These are phyloP conservation scores for Ophion costatus DNA, from an alignment of 2,888 invertebrate species.

Conservation along the genomic window DNA sequence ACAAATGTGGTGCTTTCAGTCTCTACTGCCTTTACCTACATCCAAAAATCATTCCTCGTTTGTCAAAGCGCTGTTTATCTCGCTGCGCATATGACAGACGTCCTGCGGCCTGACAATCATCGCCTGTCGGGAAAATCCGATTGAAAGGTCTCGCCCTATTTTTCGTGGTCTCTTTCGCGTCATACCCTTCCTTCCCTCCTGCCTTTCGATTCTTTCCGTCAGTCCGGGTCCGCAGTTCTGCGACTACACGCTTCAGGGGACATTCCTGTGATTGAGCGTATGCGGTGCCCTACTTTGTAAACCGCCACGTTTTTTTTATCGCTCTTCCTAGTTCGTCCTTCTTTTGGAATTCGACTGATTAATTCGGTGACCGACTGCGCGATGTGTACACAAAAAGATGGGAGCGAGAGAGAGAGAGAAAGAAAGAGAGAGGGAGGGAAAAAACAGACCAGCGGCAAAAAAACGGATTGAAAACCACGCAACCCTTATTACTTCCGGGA, in stretches of 20 bases:
- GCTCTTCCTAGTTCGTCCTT: constrained; percentile 7
- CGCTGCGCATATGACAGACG: background rate
- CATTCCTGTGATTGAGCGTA: constrained; percentile 57
- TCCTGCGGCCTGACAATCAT: background rate
- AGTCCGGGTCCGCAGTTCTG: background rate
- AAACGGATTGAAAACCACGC: constrained; percentile 63
- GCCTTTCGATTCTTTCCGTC: background rate
- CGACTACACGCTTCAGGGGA: constrained; percentile 45
- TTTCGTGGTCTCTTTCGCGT: background rate
- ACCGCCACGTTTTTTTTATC: constrained; percentile 3
- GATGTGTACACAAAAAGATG: constrained; percentile 2
- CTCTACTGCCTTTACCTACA: background rate
- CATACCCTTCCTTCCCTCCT: background rate
- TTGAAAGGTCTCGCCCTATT: constrained; percentile 24
- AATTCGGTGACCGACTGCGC: constrained; percentile 56
- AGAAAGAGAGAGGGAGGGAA: constrained; percentile 8
- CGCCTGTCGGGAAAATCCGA: constrained; percentile 1
- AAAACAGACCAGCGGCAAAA: constrained; percentile 40
- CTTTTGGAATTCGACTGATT: constrained; percentile 60
- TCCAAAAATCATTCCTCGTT: background rate
- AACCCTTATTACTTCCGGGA: constrained; percentile 65
- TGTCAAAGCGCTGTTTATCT: background rate
- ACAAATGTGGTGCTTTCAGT: background rate
- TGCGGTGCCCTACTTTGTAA: constrained; percentile 51
- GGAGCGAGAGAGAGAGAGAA: constrained; percentile 1